Conservation (phyloP, 2,113 vertebrate genomes). For the Prunella fulvescens region DNA sequence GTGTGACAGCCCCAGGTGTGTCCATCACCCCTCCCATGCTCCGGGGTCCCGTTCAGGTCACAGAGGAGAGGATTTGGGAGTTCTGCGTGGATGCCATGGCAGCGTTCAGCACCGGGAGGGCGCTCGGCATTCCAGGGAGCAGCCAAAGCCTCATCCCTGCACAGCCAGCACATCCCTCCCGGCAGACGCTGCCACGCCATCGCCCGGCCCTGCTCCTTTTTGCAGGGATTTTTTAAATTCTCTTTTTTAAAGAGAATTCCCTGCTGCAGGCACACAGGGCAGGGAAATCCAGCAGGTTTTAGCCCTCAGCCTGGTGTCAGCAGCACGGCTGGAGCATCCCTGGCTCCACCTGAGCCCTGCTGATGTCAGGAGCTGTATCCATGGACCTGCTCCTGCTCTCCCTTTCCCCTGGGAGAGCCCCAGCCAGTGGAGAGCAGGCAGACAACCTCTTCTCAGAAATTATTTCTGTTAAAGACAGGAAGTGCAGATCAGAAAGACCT, state of each 20-base stretch:
- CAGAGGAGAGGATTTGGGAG: neutral
- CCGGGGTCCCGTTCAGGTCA: neutral
- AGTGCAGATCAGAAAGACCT: neutral
- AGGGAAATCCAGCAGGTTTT: neutral
- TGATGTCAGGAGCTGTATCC: neutral
- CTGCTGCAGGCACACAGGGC: neutral
- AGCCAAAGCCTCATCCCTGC: neutral
- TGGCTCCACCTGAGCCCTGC: accelerated
- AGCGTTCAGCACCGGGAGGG: accelerated
- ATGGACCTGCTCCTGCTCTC: accelerated
- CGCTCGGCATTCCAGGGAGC: neutral
- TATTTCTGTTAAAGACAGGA: neutral
- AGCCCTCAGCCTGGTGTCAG: neutral
- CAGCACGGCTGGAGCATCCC: neutral
- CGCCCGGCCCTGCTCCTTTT: neutral
- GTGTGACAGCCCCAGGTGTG: neutral
- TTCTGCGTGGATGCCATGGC: accelerated
- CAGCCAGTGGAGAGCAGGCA: accelerated
- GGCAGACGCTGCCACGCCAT: accelerated
- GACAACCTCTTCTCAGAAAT: too few relatives aligned
- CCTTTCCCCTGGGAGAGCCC: neutral
- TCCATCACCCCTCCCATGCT: accelerated
- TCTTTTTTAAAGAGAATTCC: neutral
- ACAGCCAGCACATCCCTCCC: neutral
- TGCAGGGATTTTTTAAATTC: too few relatives aligned